phyloP scores from a whole-genome alignment of 2,113 vertebrate species.

The Ctenomys sociabilis region DNA sequence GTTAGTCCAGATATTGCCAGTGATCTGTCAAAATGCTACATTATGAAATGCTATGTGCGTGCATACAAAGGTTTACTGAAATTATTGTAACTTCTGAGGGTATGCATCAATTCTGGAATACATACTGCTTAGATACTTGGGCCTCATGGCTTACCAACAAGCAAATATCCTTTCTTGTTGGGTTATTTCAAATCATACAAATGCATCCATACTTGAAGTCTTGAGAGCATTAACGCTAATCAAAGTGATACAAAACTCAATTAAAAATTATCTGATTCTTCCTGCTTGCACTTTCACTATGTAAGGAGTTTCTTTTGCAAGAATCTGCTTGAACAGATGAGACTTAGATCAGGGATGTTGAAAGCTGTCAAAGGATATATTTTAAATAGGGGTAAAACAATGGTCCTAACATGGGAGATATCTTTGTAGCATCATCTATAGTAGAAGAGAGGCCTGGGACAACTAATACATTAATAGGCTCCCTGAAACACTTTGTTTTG shows the following conservation, averaged over 20 bases:
- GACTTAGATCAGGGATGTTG: neutral
- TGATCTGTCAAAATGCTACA: conserved; percentile 60
- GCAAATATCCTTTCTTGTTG: conserved; percentile 53
- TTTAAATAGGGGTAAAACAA: conserved; percentile 67
- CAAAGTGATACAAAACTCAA: conserved; percentile 75
- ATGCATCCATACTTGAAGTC: conserved; percentile 54
- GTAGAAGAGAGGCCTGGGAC: conserved; percentile 34
- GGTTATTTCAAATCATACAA: conserved; percentile 74
- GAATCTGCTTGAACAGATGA: conserved; percentile 65
- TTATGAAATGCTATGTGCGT: conserved; percentile 62
- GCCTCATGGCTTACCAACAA: conserved; percentile 57
- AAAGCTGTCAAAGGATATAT: conserved; percentile 48
- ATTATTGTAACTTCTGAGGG: conserved; percentile 68
- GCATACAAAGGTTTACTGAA: conserved; percentile 59
- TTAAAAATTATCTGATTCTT: conserved; percentile 76
- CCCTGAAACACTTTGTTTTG: conserved; percentile 39
- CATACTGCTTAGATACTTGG: conserved; percentile 46
- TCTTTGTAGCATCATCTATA: neutral
- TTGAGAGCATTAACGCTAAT: conserved; percentile 73
- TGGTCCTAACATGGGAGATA: conserved; percentile 7
- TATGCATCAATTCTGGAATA: conserved; percentile 31
- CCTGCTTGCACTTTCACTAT: conserved; percentile 65
- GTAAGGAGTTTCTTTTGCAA: conserved; percentile 40
- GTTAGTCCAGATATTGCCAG: conserved; percentile 18
- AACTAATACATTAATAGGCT: conserved; percentile 22